Evolutionary conservation across 2,113 vertebrate genomes (phyloP).

Genomic region (Seriola quinqueradiata): DNA sequence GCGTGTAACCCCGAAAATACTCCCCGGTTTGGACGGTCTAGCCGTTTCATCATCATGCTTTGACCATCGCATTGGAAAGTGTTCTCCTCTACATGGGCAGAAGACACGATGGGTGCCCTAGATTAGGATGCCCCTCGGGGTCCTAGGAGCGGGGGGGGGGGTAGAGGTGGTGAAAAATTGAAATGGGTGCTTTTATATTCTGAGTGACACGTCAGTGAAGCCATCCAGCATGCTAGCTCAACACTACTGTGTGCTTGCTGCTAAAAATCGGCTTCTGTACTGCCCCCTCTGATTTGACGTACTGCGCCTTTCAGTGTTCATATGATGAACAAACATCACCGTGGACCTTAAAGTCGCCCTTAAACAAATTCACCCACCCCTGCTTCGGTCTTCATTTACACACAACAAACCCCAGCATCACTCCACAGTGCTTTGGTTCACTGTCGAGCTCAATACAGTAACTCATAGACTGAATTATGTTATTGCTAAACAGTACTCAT

Average conservation of each 20-base stretch:
- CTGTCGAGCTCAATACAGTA: not conserved
- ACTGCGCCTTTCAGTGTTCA: too few species aligned
- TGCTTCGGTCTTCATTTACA: not conserved
- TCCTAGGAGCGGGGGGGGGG: not conserved
- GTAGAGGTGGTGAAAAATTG: slow-evolving; percentile 30
- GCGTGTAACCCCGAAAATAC: slow-evolving; percentile 71
- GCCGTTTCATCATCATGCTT: slow-evolving; percentile 31
- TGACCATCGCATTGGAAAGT: not conserved
- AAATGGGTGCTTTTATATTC: slow-evolving; percentile 53
- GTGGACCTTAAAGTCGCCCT: not conserved
- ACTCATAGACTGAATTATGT: not conserved
- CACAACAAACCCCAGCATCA: not conserved
- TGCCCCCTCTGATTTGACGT: too few species aligned
- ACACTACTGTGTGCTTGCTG: not conserved
- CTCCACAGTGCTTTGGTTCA: not conserved
- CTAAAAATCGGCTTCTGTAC: not conserved
- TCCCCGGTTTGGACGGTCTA: slow-evolving; percentile 73
- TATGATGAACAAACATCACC: not conserved
- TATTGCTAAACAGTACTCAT: not conserved
- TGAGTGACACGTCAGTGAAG: slow-evolving; percentile 46
- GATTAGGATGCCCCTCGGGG: slow-evolving; percentile 78
- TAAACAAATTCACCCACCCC: not conserved
- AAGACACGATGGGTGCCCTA: slow-evolving; percentile 72
- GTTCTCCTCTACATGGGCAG: slow-evolving; percentile 24
- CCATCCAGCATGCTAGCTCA: not conserved